phyloP scores from a whole-genome alignment of 2,888 invertebrate genomes.

The Erebia palarica region DNA sequence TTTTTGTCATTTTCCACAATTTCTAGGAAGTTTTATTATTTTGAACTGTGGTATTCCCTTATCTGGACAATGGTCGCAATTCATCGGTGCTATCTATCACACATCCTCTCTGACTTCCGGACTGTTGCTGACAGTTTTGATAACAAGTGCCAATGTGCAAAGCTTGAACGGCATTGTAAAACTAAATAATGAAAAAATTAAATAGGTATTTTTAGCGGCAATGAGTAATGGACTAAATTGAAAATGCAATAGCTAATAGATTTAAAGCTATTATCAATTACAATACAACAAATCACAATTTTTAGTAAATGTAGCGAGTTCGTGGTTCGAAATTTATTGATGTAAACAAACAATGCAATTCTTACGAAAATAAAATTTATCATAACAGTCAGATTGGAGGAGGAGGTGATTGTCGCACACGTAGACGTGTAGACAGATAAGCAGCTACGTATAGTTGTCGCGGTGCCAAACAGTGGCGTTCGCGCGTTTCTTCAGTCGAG shows the following conservation, averaged over 20 bases:
- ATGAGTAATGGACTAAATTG: not conserved
- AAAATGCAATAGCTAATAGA: not conserved
- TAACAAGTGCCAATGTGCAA: constrained; percentile 55
- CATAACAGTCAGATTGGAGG: constrained; percentile 35
- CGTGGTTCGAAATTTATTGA: not conserved
- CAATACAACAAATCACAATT: not conserved
- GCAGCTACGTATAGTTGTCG: constrained; percentile 68
- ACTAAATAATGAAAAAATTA: not conserved
- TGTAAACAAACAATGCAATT: constrained; percentile 32
- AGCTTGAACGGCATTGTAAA: constrained; percentile 2
- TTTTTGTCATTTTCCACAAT: not conserved
- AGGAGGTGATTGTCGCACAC: constrained; percentile 49
- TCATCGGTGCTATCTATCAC: constrained; percentile 74
- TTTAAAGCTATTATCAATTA: not conserved
- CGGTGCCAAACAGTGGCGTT: constrained; percentile 74
- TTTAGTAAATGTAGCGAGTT: not conserved
- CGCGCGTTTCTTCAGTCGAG: constrained; percentile 77
- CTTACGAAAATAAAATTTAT: constrained; percentile 25
- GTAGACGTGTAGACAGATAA: constrained; percentile 69
- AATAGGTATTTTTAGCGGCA: not conserved
- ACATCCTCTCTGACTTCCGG: constrained; percentile 73
- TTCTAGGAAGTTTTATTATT: constrained; percentile 4
- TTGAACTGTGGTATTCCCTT: constrained; percentile 43
- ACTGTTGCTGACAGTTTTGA: constrained; percentile 58
- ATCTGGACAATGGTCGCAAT: constrained; percentile 63